phyloP scores from a whole-genome alignment of 1,140 invertebrate species.

The Solenopsis invicta region DNA sequence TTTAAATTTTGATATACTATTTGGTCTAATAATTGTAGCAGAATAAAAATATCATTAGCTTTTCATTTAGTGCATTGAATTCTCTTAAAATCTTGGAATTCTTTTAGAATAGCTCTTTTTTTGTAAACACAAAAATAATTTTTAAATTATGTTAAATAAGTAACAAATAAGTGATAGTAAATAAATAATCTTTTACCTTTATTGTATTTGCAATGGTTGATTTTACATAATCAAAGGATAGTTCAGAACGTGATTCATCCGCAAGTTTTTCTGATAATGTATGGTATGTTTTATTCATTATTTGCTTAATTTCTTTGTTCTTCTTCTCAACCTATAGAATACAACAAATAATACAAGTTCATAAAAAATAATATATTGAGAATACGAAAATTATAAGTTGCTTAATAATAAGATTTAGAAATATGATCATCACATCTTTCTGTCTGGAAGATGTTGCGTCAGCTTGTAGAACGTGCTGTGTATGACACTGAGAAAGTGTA shows the following conservation, averaged over 20 bases:
- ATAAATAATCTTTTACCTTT: slow-evolving; percentile 71
- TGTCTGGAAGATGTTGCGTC: slow-evolving; percentile 9
- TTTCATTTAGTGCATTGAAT: no score
- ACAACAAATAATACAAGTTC: background rate
- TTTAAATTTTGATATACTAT: no score
- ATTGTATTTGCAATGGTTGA: slow-evolving; percentile 78
- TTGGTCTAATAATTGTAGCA: no score
- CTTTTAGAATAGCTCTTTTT: no score
- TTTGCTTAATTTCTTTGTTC: slow-evolving; percentile 80
- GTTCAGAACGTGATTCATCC: slow-evolving; percentile 75
- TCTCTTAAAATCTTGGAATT: no score
- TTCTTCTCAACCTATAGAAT: slow-evolving; percentile 72
- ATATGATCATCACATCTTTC: slow-evolving; percentile 45
- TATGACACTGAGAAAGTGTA: slow-evolving; percentile 55
- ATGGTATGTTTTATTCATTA: slow-evolving; percentile 81
- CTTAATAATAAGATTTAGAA: slow-evolving; percentile 24
- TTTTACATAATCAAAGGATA: slow-evolving; percentile 75
- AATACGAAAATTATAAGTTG: background rate
- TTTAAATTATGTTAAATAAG: no score
- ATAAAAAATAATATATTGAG: no score
- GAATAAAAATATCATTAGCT: no score
- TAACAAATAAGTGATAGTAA: no score
- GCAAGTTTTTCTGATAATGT: slow-evolving; percentile 78
- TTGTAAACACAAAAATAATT: no score
- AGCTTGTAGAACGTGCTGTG: background rate